Base-by-base conservation (phyloP, 2,888 invertebrate genomes). In the Lasioglossum zephyrum region DNA sequence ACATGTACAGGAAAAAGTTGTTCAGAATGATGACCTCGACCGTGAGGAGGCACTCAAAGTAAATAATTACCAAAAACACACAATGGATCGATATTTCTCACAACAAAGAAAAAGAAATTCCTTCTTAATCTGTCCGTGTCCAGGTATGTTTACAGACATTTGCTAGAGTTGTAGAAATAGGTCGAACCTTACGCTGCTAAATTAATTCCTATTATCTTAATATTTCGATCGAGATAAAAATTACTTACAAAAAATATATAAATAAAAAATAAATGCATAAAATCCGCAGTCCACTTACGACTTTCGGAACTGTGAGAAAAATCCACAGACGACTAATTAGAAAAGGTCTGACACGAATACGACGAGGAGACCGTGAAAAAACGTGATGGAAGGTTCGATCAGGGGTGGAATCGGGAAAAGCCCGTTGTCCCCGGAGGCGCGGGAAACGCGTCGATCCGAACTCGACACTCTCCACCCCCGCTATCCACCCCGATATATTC, bases 381-480 rank as follows among this genome's bases (percentile, higher is more conserved):
- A 53, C 53, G 22, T 53, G 53, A 53, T 53, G 53, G 53, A 31
- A 36, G 73, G 60, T 73, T 39, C 60, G 47, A 22, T 60, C 47
- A 16, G 36, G 39, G 81, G 53, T 60, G 18, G 2, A 31, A 47
- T 77, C 77, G 60, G 47, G 70, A 60, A 73, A 73, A 31, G 31
- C 63, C 18, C 0, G 13, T 2, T 41, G 72, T 83, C 77, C 53
- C 78, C n/a, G 81, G 78, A 84, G 89, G 81, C 87, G 76, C 81
- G 72, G 77, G 72, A 81, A 88, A 84, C 73, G 77, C 83, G 84
- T 84, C 80, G 87, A 86, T 87, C 87, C 63, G 72, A 79, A 49
- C 78, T 73, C 53, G 73, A 60, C 77, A 77, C 44, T 53, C 84
- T 39, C 69, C 66, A 16, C 39, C 69, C 9, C 39, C 39, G 44